These are phyloP conservation scores for Lathronympha strigana DNA, from an alignment of 2,888 invertebrate genomes.

Conservation along the genomic window DNA sequence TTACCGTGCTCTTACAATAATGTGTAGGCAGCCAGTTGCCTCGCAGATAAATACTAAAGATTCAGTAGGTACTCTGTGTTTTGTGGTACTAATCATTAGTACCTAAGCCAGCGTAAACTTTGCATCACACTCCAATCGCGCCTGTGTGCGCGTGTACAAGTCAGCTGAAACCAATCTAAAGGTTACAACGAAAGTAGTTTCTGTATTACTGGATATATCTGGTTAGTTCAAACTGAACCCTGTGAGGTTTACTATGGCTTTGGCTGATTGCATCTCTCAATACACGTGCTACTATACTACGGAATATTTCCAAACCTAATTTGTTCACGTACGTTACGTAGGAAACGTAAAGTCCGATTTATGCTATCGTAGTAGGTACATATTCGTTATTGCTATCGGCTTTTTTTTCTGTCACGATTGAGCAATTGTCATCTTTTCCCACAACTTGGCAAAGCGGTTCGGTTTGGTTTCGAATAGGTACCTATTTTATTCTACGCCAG, in stretches of 20 bases:
- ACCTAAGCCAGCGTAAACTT: neutral
- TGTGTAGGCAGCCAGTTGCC: neutral
- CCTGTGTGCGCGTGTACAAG: conserved; percentile 55
- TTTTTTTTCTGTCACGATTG: no score
- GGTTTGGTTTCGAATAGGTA: no score
- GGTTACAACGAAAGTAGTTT: conserved; percentile 28
- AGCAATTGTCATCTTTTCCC: no score
- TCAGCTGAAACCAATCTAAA: conserved; percentile 58
- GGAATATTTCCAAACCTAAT: conserved; percentile 1
- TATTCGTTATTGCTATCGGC: no score
- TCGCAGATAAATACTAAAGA: no score
- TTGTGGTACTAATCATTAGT: neutral
- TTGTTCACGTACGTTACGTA: no score
- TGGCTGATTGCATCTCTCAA: neutral
- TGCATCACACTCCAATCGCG: conserved; percentile 8
- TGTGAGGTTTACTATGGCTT: conserved; percentile 3
- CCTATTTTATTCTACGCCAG: no score
- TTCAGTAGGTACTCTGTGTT: no score
- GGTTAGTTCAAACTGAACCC: conserved; percentile 10
- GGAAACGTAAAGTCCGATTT: no score
- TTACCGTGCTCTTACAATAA: no score
- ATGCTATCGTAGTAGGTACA: no score
- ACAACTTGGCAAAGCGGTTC: no score
- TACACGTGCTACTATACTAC: neutral
- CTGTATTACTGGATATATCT: conserved; percentile 23